Evolutionary conservation across 92 coral and sea anemone species (phyloP).

Genomic region (Zoanthus gigantus): DNA sequence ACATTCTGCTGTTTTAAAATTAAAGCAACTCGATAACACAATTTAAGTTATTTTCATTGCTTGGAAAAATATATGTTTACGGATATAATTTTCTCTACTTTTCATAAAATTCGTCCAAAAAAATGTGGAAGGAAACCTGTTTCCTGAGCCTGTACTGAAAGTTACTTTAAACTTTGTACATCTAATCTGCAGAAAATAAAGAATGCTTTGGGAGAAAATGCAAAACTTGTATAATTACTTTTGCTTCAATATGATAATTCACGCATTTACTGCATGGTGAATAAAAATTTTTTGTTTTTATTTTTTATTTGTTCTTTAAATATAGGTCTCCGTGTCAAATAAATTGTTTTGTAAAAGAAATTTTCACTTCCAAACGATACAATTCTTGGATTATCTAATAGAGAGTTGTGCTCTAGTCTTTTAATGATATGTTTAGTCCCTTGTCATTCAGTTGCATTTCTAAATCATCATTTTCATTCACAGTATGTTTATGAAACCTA

Average conservation of each 20-base stretch:
- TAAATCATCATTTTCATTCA: too few relatives aligned
- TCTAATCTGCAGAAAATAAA: constrained; percentile 16
- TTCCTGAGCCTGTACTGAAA: not conserved
- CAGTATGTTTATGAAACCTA: too few relatives aligned
- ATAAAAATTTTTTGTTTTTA: constrained; percentile 8
- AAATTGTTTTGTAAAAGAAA: constrained; percentile 45
- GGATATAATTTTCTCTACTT: not conserved
- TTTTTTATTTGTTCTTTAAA: constrained; percentile 31
- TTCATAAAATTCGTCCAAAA: not conserved
- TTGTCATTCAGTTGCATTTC: too few relatives aligned
- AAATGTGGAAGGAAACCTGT: constrained; percentile 35
- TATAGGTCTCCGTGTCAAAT: constrained; percentile 19
- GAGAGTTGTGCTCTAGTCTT: too few relatives aligned
- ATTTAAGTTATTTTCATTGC: not conserved
- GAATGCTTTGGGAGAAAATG: constrained; percentile 34
- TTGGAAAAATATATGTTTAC: not conserved
- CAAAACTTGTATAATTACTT: not conserved
- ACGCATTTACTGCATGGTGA: constrained; percentile 23
- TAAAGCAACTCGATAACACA: not conserved
- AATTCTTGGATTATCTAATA: not conserved
- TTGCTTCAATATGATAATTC: constrained; percentile 12
- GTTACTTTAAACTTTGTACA: not conserved
- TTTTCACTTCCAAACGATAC: constrained; percentile 25
- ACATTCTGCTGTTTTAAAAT: not conserved
- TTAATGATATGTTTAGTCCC: too few relatives aligned